Conservation (phyloP, 2,113 vertebrate species). For the Mus spicilegus region DNA sequence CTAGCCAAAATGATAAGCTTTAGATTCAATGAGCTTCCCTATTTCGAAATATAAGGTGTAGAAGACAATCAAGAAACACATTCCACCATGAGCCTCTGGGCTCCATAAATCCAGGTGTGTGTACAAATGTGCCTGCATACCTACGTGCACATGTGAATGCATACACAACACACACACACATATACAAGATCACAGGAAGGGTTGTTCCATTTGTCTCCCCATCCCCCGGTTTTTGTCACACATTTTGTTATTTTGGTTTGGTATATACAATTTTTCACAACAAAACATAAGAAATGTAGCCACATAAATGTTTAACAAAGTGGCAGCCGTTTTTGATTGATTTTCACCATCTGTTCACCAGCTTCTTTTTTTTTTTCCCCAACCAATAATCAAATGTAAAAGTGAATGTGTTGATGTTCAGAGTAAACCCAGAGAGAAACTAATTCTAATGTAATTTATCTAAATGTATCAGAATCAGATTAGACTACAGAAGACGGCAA, state of each 20-base stretch:
- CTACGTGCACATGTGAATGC: no score
- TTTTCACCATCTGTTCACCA: background rate
- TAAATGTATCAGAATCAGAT: background rate
- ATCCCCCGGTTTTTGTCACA: background rate
- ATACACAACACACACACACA: background rate
- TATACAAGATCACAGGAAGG: background rate
- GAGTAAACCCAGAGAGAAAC: conserved; percentile 8
- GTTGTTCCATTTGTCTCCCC: background rate
- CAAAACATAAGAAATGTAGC: background rate
- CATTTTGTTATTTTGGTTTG: background rate
- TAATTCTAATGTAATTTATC: background rate
- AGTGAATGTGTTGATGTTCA: background rate
- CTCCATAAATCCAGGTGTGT: no score
- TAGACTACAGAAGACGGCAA: background rate
- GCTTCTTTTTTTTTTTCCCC: background rate
- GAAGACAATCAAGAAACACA: background rate
- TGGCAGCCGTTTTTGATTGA: background rate
- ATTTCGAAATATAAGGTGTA: background rate
- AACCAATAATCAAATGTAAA: background rate
- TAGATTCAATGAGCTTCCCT: no score
- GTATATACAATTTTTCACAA: background rate
- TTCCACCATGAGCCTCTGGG: background rate
- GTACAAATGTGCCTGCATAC: no score
- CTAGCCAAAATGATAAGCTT: background rate
- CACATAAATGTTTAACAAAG: background rate